phyloP scores from a whole-genome alignment of 1,140 invertebrate genomes.

The Neuroterus valhalla region DNA sequence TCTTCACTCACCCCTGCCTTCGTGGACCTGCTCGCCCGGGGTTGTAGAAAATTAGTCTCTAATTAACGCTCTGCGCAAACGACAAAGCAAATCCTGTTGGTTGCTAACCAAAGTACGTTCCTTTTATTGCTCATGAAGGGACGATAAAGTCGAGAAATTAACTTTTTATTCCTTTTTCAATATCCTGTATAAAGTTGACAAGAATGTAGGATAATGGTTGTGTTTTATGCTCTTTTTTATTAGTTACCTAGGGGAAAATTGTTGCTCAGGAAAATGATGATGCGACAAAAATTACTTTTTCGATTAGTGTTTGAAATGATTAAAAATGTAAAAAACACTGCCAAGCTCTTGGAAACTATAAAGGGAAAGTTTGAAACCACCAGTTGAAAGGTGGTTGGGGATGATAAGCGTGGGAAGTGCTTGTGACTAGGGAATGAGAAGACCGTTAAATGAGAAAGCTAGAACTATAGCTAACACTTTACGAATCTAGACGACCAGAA shows the following conservation, averaged over 20 bases:
- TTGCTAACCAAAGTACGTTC: background rate
- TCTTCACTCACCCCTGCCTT: conserved; percentile 50
- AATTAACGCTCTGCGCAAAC: conserved; percentile 52
- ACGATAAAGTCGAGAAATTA: background rate
- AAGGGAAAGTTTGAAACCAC: background rate
- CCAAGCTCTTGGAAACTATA: background rate
- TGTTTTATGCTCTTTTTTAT: background rate
- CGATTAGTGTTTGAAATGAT: no score
- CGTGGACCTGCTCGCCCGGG: conserved; percentile 46
- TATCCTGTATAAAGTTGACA: background rate
- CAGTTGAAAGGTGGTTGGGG: conserved; percentile 8
- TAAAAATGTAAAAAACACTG: background rate
- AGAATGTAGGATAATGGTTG: background rate
- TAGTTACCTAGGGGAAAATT: background rate
- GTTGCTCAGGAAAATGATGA: background rate
- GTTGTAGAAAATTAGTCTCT: conserved; percentile 55
- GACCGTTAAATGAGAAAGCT: background rate
- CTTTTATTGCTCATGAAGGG: conserved; percentile 20
- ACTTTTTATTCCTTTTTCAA: conserved; percentile 17
- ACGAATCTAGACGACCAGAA: background rate
- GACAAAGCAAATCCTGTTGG: conserved; percentile 35
- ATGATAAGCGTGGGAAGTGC: background rate
- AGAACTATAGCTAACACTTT: background rate
- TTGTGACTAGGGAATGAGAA: background rate
- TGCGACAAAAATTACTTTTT: no score